These are phyloP conservation scores for Rhea pennata DNA, from an alignment of 2,113 vertebrate genomes.

Conservation along the genomic window DNA sequence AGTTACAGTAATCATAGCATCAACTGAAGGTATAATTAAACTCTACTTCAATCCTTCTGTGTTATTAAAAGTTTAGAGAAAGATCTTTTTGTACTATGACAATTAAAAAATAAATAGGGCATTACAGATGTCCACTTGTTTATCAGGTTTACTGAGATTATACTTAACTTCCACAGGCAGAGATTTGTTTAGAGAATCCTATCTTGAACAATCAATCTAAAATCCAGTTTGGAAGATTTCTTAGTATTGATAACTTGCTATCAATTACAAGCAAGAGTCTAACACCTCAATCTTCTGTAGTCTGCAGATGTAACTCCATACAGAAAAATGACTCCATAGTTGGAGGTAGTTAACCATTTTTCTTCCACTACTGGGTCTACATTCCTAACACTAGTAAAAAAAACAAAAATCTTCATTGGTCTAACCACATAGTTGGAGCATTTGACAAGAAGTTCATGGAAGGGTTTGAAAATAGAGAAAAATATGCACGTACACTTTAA, in stretches of 20 bases:
- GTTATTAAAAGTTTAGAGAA: background rate
- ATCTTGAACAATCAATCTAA: background rate
- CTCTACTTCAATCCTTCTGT: background rate
- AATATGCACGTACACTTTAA: background rate
- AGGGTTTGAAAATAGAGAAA: background rate
- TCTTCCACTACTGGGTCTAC: background rate
- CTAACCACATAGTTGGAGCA: background rate
- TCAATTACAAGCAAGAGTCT: fast-evolving
- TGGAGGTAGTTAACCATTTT: background rate
- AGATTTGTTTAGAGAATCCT: background rate
- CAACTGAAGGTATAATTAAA: background rate
- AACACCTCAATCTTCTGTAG: background rate
- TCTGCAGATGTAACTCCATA: background rate
- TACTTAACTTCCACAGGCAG: background rate
- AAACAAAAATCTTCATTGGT: background rate
- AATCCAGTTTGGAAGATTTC: background rate
- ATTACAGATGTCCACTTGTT: background rate
- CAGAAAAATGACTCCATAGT: background rate
- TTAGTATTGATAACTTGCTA: too few relatives aligned
- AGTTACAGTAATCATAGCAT: background rate
- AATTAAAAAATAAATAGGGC: background rate
- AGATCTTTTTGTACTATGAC: background rate
- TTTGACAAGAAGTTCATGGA: background rate
- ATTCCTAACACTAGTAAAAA: background rate
- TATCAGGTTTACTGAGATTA: background rate